Conservation (phyloP, 2,888 invertebrate species). For the Troides aeacus region DNA sequence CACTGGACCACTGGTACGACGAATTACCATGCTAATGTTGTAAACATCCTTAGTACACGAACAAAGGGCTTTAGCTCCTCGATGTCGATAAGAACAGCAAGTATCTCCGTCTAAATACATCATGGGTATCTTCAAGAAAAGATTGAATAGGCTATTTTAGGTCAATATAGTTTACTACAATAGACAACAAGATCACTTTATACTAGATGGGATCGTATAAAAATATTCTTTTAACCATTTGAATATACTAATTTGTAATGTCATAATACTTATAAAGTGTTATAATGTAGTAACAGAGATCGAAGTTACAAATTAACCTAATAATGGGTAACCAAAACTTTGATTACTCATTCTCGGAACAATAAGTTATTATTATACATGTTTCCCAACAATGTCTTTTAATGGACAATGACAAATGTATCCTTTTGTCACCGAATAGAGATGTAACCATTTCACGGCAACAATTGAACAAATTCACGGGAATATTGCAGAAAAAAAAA, state of each 20-base stretch:
- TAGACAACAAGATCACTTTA: too few relatives aligned
- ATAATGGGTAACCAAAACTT: constrained; percentile 26
- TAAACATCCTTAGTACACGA: too few relatives aligned
- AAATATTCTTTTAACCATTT: neutral
- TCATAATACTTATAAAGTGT: neutral
- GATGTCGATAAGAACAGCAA: too few relatives aligned
- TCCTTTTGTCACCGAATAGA: constrained; percentile 69
- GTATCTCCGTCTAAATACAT: too few relatives aligned
- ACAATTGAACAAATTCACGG: constrained; percentile 72
- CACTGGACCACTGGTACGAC: too few relatives aligned
- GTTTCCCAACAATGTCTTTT: constrained; percentile 70
- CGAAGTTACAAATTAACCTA: neutral
- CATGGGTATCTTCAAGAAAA: too few relatives aligned
- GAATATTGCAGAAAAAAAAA: constrained; percentile 55
- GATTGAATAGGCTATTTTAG: too few relatives aligned
- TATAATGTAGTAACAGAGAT: neutral
- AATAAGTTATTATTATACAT: constrained; percentile 55
- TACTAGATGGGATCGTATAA: too few relatives aligned
- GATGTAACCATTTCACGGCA: constrained; percentile 63
- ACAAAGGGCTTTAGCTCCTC: too few relatives aligned
- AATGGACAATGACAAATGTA: constrained; percentile 79
- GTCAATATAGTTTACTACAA: too few relatives aligned
- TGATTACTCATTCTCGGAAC: constrained; percentile 36
- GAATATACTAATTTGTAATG: neutral
- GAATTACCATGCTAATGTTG: too few relatives aligned